Conservation (phyloP, 2,888 invertebrate genomes). For the Eupithecia vulgata region DNA sequence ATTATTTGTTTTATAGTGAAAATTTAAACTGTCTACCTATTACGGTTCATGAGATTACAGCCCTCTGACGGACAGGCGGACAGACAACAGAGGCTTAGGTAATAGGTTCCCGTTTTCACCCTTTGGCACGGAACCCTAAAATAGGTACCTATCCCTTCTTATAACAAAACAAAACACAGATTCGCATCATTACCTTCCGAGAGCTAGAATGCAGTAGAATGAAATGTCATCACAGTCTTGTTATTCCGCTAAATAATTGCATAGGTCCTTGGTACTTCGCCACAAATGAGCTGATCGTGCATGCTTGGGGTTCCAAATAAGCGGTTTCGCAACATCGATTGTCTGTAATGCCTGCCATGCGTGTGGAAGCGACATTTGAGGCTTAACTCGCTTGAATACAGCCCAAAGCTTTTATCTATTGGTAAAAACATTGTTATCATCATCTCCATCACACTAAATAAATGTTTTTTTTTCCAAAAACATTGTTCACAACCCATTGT, state of each 20-base stretch:
- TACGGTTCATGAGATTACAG: too few relatives aligned
- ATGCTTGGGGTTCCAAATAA: constrained; percentile 48
- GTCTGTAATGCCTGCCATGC: constrained; percentile 28
- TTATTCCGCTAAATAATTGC: constrained; percentile 39
- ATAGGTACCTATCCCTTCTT: neutral
- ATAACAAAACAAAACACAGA: neutral
- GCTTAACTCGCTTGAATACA: constrained; percentile 20
- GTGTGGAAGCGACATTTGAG: constrained; percentile 29
- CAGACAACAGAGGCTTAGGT: too few relatives aligned
- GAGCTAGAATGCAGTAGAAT: constrained; percentile 33
- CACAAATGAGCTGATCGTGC: constrained; percentile 63
- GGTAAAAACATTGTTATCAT: neutral
- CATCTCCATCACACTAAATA: too few relatives aligned
- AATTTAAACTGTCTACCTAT: too few relatives aligned
- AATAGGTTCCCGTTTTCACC: too few relatives aligned
- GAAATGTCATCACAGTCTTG: constrained; percentile 44
- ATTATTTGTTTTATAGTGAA: too few relatives aligned
- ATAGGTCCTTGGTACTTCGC: constrained; percentile 57
- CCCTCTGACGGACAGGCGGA: too few relatives aligned
- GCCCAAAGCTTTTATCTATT: neutral
- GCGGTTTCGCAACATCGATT: constrained; percentile 41
- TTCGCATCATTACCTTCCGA: constrained; percentile 10
- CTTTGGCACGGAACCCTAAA: too few relatives aligned
- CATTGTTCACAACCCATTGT: too few relatives aligned
- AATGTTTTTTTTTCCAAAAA: too few relatives aligned